Evolutionary conservation across 2,113 vertebrate genomes (phyloP).

Genomic region (Hymenochirus boettgeri): DNA sequence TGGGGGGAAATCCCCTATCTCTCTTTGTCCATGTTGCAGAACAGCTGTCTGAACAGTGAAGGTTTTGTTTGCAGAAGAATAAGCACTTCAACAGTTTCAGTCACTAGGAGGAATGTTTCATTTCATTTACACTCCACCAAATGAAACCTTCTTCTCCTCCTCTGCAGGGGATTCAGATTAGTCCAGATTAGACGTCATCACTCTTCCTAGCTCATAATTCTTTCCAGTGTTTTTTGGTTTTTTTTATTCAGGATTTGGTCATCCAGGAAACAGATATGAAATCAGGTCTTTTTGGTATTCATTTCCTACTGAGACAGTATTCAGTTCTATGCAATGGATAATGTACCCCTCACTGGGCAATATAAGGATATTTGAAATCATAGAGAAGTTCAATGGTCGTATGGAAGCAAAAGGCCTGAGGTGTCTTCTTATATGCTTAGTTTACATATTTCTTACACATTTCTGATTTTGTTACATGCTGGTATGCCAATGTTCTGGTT

Average conservation of each 20-base stretch:
- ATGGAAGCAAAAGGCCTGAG: too few species aligned
- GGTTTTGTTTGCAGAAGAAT: slow-evolving; percentile 40
- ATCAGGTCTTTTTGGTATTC: slow-evolving; percentile 27
- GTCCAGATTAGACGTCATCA: slow-evolving; percentile 9
- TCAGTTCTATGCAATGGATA: too few species aligned
- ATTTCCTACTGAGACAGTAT: background rate
- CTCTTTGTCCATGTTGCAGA: background rate
- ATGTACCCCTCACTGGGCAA: too few species aligned
- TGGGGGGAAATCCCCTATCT: too few species aligned
- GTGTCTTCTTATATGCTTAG: too few species aligned
- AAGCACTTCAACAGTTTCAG: slow-evolving; percentile 13
- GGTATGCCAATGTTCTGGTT: too few species aligned
- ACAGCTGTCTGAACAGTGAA: slow-evolving; percentile 18
- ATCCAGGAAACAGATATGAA: background rate
- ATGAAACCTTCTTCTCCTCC: slow-evolving; percentile 21
- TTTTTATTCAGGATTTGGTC: slow-evolving; percentile 32
- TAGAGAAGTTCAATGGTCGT: too few species aligned
- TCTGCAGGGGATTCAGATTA: background rate
- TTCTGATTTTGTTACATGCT: too few species aligned
- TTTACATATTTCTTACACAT: too few species aligned
- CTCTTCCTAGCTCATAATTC: slow-evolving; percentile 27
- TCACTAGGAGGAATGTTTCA: slow-evolving; percentile 34
- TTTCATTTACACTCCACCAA: slow-evolving; percentile 8
- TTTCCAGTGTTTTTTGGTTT: slow-evolving; percentile 23
- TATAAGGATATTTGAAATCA: too few species aligned